phyloP scores from a whole-genome alignment of 92 coral and sea anemone genomes.

The Palythoa grandiflora region DNA sequence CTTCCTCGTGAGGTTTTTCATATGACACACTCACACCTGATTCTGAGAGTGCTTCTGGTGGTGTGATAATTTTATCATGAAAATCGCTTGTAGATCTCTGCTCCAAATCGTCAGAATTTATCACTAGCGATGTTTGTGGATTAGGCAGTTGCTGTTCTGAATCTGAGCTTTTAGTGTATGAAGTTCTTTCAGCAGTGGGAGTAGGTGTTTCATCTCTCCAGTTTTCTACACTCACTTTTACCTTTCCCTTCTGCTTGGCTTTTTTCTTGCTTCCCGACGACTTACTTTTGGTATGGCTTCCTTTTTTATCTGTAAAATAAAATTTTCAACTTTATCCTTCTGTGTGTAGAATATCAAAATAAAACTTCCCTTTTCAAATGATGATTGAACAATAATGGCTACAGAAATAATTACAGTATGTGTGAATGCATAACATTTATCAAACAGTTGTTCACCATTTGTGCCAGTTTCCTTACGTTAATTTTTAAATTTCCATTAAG shows the following conservation, averaged over 20 bases:
- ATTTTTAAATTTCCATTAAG: too few relatives aligned
- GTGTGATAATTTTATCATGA: background rate
- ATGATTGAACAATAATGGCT: too few relatives aligned
- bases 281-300: conserved; percentile 53
- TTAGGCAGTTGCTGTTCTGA: background rate
- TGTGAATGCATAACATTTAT: too few relatives aligned
- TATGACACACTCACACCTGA: background rate
- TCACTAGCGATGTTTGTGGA: background rate
- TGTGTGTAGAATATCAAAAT: too few relatives aligned
- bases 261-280: conserved; percentile 78
- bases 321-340: background rate
- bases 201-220: conserved; percentile 23
- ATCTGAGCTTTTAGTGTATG: background rate
- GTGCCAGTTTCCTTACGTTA: too few relatives aligned
- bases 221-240: conserved; percentile 14
- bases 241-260: conserved; percentile 70
- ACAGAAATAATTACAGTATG: too few relatives aligned
- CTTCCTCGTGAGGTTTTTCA: background rate
- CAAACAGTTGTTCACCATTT: too few relatives aligned
- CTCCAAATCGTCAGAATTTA: background rate
- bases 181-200: background rate
- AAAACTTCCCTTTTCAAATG: too few relatives aligned
- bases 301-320: conserved; percentile 51
- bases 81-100: background rate
- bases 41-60: background rate